Conservation (phyloP, 92 coral and sea anemone genomes). For the Umimayanthus chanpuru region DNA sequence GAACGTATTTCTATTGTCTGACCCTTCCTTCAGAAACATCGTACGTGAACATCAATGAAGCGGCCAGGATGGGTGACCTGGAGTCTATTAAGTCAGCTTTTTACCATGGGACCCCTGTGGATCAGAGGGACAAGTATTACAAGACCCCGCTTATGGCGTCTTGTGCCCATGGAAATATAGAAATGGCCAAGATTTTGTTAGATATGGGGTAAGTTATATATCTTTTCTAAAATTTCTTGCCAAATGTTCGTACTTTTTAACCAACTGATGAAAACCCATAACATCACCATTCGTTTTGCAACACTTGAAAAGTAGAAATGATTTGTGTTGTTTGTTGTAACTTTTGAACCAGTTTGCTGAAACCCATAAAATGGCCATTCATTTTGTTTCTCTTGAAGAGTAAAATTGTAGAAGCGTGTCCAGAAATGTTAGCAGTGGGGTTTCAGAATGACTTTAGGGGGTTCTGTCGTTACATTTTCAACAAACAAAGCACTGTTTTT, state of each 20-base stretch:
- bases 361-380: not conserved
- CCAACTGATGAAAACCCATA: too few relatives aligned
- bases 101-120: slow-evolving; percentile 75
- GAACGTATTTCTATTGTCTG: not conserved
- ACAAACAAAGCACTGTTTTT: too few relatives aligned
- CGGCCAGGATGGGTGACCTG: slow-evolving; percentile 88
- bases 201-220: slow-evolving; percentile 80
- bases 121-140: slow-evolving; percentile 95
- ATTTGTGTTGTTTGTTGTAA: too few relatives aligned
- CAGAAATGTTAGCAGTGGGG: too few relatives aligned
- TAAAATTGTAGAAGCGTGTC: too few relatives aligned
- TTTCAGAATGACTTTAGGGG: too few relatives aligned
- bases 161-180: slow-evolving; percentile 88
- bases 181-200: slow-evolving; percentile 70
- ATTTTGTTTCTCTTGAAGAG: not conserved
- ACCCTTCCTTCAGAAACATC: slow-evolving; percentile 62
- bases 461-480: too few relatives aligned
- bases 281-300: too few relatives aligned
- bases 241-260: too few relatives aligned
- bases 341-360: not conserved
- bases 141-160: slow-evolving; percentile 98
- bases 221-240: too few relatives aligned
- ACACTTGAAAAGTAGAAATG: too few relatives aligned
- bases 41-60: slow-evolving; percentile 65
- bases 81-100: slow-evolving; percentile 88